phyloP scores from a whole-genome alignment of 2,888 invertebrate genomes.

The Philonicus albiceps region DNA sequence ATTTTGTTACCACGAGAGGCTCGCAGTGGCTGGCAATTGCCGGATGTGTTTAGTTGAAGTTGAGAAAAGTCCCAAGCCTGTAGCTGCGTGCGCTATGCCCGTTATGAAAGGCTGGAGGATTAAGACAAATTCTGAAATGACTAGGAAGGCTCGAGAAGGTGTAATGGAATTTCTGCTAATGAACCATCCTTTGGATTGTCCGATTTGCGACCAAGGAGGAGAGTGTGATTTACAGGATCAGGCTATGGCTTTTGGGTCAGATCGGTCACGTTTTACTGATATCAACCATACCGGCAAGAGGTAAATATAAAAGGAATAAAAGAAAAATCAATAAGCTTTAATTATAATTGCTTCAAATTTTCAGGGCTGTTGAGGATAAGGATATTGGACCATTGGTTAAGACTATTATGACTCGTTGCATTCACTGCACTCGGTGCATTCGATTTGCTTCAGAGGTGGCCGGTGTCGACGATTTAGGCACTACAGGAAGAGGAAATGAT shows the following conservation, averaged over 20 bases:
- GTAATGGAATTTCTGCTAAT: conserved; percentile 99
- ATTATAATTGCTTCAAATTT: neutral
- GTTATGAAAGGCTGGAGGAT: conserved; percentile 99
- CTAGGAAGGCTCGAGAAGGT: conserved; percentile 78
- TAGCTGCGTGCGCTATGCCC: conserved; percentile 99
- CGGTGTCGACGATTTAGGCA: conserved; percentile 95
- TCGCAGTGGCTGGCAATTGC: conserved; percentile 98
- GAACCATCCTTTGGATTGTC: conserved; percentile 99
- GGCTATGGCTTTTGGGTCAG: conserved; percentile 98
- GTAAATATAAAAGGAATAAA: conserved; percentile 64
- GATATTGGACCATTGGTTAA: conserved; percentile 98
- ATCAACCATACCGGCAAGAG: conserved; percentile 91
- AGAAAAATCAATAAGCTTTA: neutral
- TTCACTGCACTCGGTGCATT: conserved; percentile 98
- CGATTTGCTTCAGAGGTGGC: conserved; percentile 99
- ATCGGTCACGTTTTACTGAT: conserved; percentile 91
- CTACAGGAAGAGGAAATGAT: conserved; percentile 90
- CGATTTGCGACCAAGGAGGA: conserved; percentile 98
- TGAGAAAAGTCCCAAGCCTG: conserved; percentile 97
- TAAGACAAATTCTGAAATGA: conserved; percentile 96
- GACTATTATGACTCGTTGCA: conserved; percentile 99
- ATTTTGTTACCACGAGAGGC: conserved; percentile 98
- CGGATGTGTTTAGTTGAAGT: conserved; percentile 99
- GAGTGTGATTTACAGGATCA: conserved; percentile 97
- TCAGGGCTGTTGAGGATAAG: conserved; percentile 97